These are phyloP conservation scores for Macrotis lagotis DNA, from an alignment of 2,113 vertebrate genomes.

Conservation along the genomic window DNA sequence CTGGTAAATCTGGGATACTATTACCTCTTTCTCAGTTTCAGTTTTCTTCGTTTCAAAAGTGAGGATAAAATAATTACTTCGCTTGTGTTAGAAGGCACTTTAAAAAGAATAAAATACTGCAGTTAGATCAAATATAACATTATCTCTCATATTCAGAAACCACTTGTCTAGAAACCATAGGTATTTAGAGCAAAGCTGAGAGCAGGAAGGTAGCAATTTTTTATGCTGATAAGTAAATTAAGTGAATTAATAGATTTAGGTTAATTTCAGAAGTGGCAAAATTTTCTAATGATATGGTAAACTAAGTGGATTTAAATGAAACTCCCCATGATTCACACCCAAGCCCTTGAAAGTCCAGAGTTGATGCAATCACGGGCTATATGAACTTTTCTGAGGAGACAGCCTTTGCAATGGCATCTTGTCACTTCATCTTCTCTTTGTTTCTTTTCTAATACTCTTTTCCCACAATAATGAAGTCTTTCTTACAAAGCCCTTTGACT, in stretches of 20 bases:
- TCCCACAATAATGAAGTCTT: background rate
- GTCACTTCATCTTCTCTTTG: background rate
- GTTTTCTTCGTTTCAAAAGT: background rate
- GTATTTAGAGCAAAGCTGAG: background rate
- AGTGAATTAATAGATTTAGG: background rate
- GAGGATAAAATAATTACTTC: background rate
- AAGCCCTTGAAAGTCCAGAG: background rate
- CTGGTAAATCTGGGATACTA: background rate
- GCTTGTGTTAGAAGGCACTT: background rate
- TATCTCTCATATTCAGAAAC: background rate
- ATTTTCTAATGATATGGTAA: background rate
- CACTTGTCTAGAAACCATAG: background rate
- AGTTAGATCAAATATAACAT: background rate
- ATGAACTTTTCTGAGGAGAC: background rate
- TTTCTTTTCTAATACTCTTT: background rate
- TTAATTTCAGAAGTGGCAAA: background rate
- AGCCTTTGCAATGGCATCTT: background rate
- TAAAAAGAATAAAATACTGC: background rate
- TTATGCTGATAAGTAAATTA: background rate
- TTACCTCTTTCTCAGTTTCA: background rate
- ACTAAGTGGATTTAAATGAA: background rate
- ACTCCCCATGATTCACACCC: background rate
- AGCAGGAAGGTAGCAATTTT: background rate
- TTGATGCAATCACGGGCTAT: background rate
- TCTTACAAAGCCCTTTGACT: background rate